Evolutionary conservation across 2,797 vertebrate species (phyloP), one percentile per base, ranked within the genome.

Genomic region (Gobionotothen gibberifrons): DNA sequence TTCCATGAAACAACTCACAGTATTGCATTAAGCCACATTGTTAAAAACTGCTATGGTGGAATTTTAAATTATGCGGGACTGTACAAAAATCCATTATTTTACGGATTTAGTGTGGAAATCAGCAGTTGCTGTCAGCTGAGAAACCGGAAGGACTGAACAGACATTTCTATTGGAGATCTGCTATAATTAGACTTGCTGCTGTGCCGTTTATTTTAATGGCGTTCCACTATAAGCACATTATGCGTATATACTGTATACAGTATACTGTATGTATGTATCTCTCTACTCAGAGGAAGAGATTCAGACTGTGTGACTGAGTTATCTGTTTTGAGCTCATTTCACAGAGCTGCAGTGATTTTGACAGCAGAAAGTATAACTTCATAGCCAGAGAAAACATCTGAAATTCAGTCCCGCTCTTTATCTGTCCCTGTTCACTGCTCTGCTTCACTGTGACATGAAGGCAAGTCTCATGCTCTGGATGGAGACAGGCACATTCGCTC

Each of bases 311-410:
- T 53, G 9, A 13, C 16, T 46, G 51, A 79, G 58, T 65, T 40
- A 65, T 72, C 48, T 16, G 9, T 61, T 29, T 40, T 59, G 22
- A 59, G 68, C 70, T 79, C 65, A 79, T 63, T 79, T 65, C 39
- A 57, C 15, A n/a, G 47, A 63, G 49, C 74, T 26, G 36, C 69
- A 56, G 57, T 46, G 65, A 53, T 43, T 76, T 67, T 72, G 69
- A 72, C 67, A 69, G 74, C 69, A 76, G 48, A 76, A 69, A 81
- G 58, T 72, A 73, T 46, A 83, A 70, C 81, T 85, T 72, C 39
- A 82, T 75, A 49, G 55, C 49, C 1, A 44, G 49, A 68, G 49
- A 80, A 75, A 85, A 78, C 78, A 83, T 82, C 51, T 66, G 39
- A 68, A 62, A 78, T 49, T 69, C 79, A 76, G 39, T 73, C 66